Evolutionary conservation across 1,140 invertebrate species (phyloP), one percentile per base, ranked within the genome.

Genomic region (Calycopis cecrops): DNA sequence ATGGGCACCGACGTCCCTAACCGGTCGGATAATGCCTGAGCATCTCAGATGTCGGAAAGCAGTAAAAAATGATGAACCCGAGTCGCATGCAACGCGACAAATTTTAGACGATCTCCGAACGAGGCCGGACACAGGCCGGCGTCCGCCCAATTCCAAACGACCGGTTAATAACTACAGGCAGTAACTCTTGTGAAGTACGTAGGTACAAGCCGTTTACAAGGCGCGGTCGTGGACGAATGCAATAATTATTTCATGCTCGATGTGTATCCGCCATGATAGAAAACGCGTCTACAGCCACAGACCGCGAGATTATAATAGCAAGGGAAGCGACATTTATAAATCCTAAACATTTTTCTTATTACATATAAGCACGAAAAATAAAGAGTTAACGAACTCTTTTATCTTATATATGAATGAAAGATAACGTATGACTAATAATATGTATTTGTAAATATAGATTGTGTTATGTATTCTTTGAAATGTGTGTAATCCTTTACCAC

Each of bases 171-270:
- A 69, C 67, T 69, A 73, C 69, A 78, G 70, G 71, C 70, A 71
- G 70, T 28, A 42, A 53, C 52, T 73, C 67, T 71, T 62, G 65
- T 71, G 65, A 71, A 71, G 67, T 73, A 67, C 63, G 59, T 68
- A 69, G 54, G 61, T 73, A 69, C 60, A 71, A 70, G 67, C 70
- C 66, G 72, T 68, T 77, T 62, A 69, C 71, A 73, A 84, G 79
- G 79, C 80, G 77, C 76, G 79, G 71, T 76, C 75, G 70, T 69
- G 67, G 63, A 63, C 67, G 66, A 83, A 79, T 80, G 77, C 81
- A 84, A 82, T n/a, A n/a, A n/a, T 84, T 77, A 85, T 80, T 83
- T 79, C 72, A 79, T 79, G 74, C 71, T 75, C 69, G 65, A 71
- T 71, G 66, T 70, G 69, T 66, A 70, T 75, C 74, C 77, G 77